Evolutionary conservation across 2,888 invertebrate genomes (phyloP).

Genomic region (Dryocosmus kuriphilus): DNA sequence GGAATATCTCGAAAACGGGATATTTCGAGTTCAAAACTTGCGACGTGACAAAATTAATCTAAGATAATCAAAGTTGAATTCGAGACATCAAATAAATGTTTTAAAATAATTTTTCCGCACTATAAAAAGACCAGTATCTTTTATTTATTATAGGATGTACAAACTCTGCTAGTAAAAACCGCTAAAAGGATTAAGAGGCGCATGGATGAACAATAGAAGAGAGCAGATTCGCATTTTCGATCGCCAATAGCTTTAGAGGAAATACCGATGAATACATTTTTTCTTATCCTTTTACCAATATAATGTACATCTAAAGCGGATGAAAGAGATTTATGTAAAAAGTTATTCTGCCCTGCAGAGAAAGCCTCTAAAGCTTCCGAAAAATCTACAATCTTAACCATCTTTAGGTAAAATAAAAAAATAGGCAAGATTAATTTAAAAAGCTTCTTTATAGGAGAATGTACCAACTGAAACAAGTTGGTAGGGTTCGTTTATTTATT

Average conservation of each 20-base stretch:
- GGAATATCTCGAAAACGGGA: too few relatives aligned
- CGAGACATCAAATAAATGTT: too few relatives aligned
- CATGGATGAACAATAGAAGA: background rate
- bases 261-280: slow-evolving; percentile 5
- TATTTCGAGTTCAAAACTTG: too few relatives aligned
- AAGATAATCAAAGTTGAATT: too few relatives aligned
- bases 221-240: background rate
- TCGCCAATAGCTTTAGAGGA: slow-evolving; percentile 15
- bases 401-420: background rate
- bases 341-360: background rate
- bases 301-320: slow-evolving; percentile 15
- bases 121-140: background rate
- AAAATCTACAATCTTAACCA: background rate
- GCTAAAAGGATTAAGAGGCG: background rate
- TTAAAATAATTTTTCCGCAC: too few relatives aligned
- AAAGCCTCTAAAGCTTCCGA: background rate
- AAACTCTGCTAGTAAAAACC: background rate
- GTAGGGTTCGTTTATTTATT: too few relatives aligned
- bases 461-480: too few relatives aligned
- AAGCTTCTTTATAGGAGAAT: too few relatives aligned
- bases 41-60: too few relatives aligned
- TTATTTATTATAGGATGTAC: background rate
- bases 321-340: slow-evolving; percentile 16
- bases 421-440: too few relatives aligned
- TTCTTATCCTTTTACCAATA: slow-evolving; percentile 1